Conservation (phyloP, 2,113 vertebrate species). For the Eulacestoma nigropectus region DNA sequence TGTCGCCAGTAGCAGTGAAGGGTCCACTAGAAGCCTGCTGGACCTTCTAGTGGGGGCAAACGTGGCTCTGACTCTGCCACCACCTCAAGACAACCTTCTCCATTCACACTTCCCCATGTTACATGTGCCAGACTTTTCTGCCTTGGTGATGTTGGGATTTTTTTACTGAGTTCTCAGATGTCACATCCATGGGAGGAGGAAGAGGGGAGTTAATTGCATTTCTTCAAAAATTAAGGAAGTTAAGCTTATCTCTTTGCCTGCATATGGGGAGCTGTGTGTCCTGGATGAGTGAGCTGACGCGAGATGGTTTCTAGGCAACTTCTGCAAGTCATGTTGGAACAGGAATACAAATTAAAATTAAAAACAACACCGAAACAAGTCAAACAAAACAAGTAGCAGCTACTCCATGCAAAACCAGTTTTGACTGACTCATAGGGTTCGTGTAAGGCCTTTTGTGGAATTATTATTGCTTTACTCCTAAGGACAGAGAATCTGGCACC, state of each 20-base stretch:
- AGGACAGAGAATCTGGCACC: neutral
- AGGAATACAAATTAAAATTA: neutral
- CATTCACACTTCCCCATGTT: neutral
- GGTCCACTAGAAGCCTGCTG: neutral
- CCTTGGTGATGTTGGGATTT: neutral
- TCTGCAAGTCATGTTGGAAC: conserved; percentile 23
- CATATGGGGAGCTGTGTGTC: conserved; percentile 21
- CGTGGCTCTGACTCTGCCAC: neutral
- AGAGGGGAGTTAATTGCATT: conserved; percentile 30
- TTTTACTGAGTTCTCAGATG: neutral
- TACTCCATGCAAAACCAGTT: neutral
- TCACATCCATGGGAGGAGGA: neutral
- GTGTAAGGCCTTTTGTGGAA: neutral
- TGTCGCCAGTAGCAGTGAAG: neutral
- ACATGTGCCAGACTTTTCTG: neutral
- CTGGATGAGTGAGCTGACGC: conserved; percentile 22
- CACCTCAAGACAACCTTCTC: neutral
- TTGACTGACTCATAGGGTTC: neutral
- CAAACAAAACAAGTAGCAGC: conserved; percentile 39
- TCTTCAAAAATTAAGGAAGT: conserved; percentile 38
- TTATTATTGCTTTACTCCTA: conserved; percentile 13
- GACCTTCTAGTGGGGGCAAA: neutral
- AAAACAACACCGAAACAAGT: conserved; percentile 2
- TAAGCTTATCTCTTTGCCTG: conserved; percentile 62
- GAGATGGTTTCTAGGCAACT: conserved; percentile 65